Evolutionary conservation across 1,140 invertebrate genomes (phyloP), one percentile per base, ranked within the genome.

Genomic region (Bathynomus jamesi): DNA sequence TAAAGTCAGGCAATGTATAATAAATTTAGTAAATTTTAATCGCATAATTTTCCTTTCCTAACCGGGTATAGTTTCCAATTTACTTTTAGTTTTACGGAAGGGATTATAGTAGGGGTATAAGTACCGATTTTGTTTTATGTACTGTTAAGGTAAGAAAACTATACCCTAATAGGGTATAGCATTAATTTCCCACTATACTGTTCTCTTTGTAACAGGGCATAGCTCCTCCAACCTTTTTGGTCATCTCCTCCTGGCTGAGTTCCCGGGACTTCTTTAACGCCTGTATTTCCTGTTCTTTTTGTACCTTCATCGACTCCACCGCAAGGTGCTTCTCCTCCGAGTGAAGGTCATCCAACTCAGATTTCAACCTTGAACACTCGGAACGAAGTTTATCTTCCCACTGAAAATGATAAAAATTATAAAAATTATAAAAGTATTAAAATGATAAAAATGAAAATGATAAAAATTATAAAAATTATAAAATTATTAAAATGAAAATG

Each of bases 321-420:
- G 77, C 77, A 4, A 81, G 75, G 30, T 83, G 82, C 68, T 87
- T 86, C 74, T 88, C 87, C 74, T 88, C 87, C 60, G 83, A 81
- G 76, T 87, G 85, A 69, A 85, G 83, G 76, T 84, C 82, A 76
- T 87, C 86, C 70, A 88, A 79, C 80, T 88, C 87, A 62, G 81
- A 80, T 81, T 85, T 87, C 78, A 89, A 81, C 81, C 86, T 82
- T 77, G 77, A 71, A 65, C 78, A 83, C 81, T 86, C 84, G 77
- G 81, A 78, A 78, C 82, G 79, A 63, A 82, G 65, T 76, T 79
- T 78, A 53, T 81, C 82, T 76, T 84, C 82, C 80, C 82, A 83
- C 82, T 83, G 65, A 28, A 76, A 71, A 40, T 40, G 17, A 40
- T 40, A 40, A 40, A 8, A 40, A 40, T 40, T 8, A 40, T 40